Evolutionary conservation across 1,140 invertebrate genomes (phyloP).

Genomic region (Drosophila bocqueti): DNA sequence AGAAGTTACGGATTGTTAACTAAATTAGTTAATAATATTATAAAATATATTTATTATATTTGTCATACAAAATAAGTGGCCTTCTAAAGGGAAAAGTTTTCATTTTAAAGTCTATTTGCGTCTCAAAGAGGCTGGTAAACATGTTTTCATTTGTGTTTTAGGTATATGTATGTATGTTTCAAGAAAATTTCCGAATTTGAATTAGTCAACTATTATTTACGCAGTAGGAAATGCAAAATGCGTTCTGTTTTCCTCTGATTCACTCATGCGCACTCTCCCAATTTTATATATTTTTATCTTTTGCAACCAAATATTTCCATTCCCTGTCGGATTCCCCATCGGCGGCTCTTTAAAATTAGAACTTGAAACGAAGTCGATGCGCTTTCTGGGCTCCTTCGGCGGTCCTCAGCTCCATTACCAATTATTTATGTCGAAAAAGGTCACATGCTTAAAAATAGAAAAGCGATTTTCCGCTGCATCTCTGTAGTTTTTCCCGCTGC

Average conservation of each 20-base stretch:
- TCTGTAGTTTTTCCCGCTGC: conserved; percentile 33
- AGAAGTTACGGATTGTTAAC: not conserved
- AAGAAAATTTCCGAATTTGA: not conserved
- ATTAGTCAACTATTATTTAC: conserved; percentile 14
- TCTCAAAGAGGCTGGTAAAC: not conserved
- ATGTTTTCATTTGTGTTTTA: not conserved
- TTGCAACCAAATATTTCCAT: conserved; percentile 34
- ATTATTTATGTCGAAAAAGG: conserved; percentile 78
- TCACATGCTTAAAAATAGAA: conserved; percentile 67
- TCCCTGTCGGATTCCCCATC: conserved; percentile 13
- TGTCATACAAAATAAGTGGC: not conserved
- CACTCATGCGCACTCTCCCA: conserved; percentile 8
- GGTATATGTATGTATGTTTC: not conserved
- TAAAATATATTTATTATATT: no score
- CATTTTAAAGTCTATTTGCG: not conserved
- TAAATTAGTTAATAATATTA: no score
- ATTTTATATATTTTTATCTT: conserved; percentile 14
- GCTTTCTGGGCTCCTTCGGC: conserved; percentile 18
- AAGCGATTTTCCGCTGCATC: conserved; percentile 59
- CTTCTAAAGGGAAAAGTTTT: not conserved
- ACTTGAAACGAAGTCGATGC: conserved; percentile 30
- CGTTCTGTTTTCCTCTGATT: conserved; percentile 10
- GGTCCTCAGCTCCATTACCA: conserved; percentile 31
- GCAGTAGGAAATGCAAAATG: conserved; percentile 18
- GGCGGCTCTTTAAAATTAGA: conserved; percentile 55